Evolutionary conservation across 2,797 vertebrate species (phyloP).

Genomic region (Dendrocincla fuliginosa): DNA sequence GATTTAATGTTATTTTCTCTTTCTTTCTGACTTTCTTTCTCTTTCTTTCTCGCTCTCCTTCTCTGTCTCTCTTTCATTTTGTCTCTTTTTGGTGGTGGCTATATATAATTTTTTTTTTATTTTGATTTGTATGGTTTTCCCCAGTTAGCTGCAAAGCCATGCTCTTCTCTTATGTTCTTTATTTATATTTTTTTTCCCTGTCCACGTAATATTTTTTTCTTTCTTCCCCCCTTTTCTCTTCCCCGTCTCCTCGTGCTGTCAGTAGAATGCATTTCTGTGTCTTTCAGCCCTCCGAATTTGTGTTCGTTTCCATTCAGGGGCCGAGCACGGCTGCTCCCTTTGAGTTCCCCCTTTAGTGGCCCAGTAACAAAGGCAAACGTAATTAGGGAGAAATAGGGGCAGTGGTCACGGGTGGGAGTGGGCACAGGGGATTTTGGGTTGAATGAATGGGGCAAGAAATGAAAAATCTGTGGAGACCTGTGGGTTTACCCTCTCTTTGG

Average conservation of each 20-base stretch:
- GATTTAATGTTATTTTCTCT: constrained; percentile 89
- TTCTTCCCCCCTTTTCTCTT: constrained; percentile 69
- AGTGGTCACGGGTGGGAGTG: not conserved
- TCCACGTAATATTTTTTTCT: constrained; percentile 78
- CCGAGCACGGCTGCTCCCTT: not conserved
- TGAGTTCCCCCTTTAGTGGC: constrained; percentile 39
- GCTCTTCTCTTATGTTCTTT: constrained; percentile 62
- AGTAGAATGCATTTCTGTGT: constrained; percentile 93
- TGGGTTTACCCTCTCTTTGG: not conserved
- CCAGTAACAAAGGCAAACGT: not conserved
- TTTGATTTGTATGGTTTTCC: constrained; percentile 77
- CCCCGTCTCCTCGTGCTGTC: constrained; percentile 75
- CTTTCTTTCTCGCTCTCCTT: constrained; percentile 26
- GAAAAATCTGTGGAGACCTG: not conserved
- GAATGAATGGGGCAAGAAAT: not conserved
- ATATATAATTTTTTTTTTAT: constrained; percentile 67
- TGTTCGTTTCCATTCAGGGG: constrained; percentile 60
- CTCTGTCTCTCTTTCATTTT: constrained; percentile 64
- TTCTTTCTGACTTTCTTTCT: constrained; percentile 66
- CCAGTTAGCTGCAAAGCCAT: constrained; percentile 71
- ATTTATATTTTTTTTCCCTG: constrained; percentile 55
- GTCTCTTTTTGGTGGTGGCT: constrained; percentile 76
- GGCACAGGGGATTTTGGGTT: not conserved
- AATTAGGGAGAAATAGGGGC: not conserved
- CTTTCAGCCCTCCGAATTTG: constrained; percentile 80